phyloP scores from a whole-genome alignment of 1,140 invertebrate genomes.

The Macrotrachela quadricornifera region DNA sequence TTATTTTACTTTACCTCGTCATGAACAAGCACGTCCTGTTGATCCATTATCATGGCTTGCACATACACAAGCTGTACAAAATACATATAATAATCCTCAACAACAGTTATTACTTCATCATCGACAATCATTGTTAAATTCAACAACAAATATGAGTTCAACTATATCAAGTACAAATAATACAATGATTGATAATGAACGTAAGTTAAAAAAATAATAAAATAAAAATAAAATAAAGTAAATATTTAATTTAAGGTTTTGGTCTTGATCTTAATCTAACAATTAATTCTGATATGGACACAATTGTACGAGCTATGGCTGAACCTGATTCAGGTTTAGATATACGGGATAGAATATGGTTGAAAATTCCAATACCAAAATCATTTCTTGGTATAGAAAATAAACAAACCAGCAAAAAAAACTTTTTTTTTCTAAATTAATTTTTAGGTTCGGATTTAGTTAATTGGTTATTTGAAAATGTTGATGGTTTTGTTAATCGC shows the following conservation, averaged over 20 bases:
- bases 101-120: neutral
- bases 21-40: slow-evolving; percentile 85
- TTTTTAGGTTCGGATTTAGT: slow-evolving; percentile 66
- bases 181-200: too few species aligned
- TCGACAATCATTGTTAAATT: neutral
- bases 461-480: slow-evolving; percentile 80
- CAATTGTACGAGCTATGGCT: slow-evolving; percentile 77
- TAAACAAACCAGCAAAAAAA: too few species aligned
- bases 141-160: neutral
- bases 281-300: slow-evolving; percentile 57
- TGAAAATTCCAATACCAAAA: slow-evolving; percentile 96
- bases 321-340: slow-evolving; percentile 82
- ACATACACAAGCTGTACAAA: slow-evolving; percentile 45
- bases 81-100: too few species aligned
- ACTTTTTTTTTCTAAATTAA: too few species aligned
- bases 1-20: slow-evolving; percentile 79
- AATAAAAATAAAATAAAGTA: neutral
- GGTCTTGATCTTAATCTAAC: slow-evolving; percentile 35
- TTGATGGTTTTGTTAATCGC: slow-evolving; percentile 75
- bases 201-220: neutral
- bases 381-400: slow-evolving; percentile 71
- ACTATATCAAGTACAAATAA: neutral
- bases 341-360: slow-evolving; percentile 88
- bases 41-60: slow-evolving; percentile 95
- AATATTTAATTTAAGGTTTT: too few species aligned